Base-by-base conservation (phyloP, 2,888 invertebrate species). In the Thereva nobilitata region DNA sequence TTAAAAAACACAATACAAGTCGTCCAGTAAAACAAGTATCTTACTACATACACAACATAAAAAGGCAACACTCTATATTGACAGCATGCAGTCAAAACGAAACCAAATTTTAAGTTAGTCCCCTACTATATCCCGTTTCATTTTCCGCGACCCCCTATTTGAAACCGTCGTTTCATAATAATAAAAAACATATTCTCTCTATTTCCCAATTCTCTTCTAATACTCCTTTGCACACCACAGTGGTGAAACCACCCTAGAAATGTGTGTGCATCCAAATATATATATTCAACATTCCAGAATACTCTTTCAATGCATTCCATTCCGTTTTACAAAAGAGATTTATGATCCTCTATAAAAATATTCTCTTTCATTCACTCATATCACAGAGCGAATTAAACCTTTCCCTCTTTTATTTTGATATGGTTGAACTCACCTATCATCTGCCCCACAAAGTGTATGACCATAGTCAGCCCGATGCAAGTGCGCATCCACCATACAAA, bases 11-110 rank as follows among this genome's bases (percentile, higher is more conserved):
- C 23, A 23, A 2, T 23, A 23, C 23, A 23, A 23, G 23, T 23
- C 23, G 23, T 23, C 23, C 2, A 23, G 23, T 23, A 23, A 23
- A 23, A 23, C 23, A 1, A 23, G 23, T 23, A 23, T 23, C 23
- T 2, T 23, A 23, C 23, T 23, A 41, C 42, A 6, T 34, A 23
- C 56, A 38, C 47, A 12, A 61, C 50, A 57, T 50, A 50, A 50
- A 61, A 52, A 61, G 40, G 61, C 49, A 50, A 35, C 41, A 42
- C 23, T 2, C 23, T 61, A 40, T 50, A 61, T 61, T 61, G 61
- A 61, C 50, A 61, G 50, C 49, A 37, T 61, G 61, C 41, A 61
- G 49, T 61, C 61, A 61, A 50, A 49, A 49, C 37, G 50, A 61
- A 47, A 40, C 49, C 59, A 35, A 47, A 47, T 49, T 47, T 44